Base-by-base conservation (phyloP, 2,888 invertebrate species). In the Pardosa pseudoannulata region DNA sequence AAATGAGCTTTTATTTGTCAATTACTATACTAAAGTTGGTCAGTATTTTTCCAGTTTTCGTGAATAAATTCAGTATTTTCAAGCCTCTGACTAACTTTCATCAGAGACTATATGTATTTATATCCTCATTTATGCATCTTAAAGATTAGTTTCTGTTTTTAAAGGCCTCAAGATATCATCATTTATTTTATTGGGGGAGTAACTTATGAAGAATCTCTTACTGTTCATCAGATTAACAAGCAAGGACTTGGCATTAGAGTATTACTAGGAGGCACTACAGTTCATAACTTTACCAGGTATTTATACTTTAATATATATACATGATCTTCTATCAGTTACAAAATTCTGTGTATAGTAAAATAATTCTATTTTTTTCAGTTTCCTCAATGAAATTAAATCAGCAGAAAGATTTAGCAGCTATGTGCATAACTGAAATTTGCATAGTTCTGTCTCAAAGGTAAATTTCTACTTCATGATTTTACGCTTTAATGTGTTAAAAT, bases 121-220 rank as follows among this genome's bases (percentile, higher is more conserved):
- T n/a, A n/a, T n/a, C n/a, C n/a, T n/a, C n/a, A n/a, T n/a, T n/a
- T n/a, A n/a, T n/a, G n/a, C n/a, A n/a, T n/a, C n/a, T n/a, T n/a
- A n/a, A n/a, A n/a, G n/a, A n/a, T n/a, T n/a, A n/a, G n/a, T n/a
- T n/a, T n/a, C n/a, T n/a, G n/a, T n/a, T n/a, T n/a, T n/a, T n/a
- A n/a, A n/a, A n/a, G 97, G 88, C 96, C 96, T 0, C 96, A 97
- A 91, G 98, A 99, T 91, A 94, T 99, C n/a, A 95, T 99, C 72
- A 95, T 99, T 28, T 99, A 99, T 91, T 95, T 99, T 67, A 94
- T 99, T 80, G 99, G 99, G 1, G 99, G 99, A 16, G 94, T 95
- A 56, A 99, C 99, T 0, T 99, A 98, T 91, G 99, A 99, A 91
- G 99, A 99, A 92, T 95, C 98, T 0, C 92, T 96, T 27, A 94